Evolutionary conservation across 2,888 invertebrate species (phyloP), one percentile per base, ranked within the genome.

Genomic region (Agonum fuliginosum): DNA sequence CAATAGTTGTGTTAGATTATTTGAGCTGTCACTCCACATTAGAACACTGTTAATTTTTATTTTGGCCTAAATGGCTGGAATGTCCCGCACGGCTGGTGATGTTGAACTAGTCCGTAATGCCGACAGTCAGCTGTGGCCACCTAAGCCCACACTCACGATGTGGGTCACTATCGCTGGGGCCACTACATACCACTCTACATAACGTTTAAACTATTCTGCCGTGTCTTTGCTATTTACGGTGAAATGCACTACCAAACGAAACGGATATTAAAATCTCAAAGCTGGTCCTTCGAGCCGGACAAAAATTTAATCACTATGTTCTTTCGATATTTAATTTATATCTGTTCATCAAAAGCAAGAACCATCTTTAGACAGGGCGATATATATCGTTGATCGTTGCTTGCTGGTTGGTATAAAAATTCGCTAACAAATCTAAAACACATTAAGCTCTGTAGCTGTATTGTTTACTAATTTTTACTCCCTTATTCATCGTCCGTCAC

Each of bases 111-210:
- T 43, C 58, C 24, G 73, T 22, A 37, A 41, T 43, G 46, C 75
- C 20, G 73, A 12, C 73, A 73, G 73, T 73, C 73, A 75, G 67
- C 65, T 67, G 75, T 75, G 51, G 51, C 75, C 67, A 67, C 48
- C 51, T 67, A 75, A 75, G 67, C 65, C 67, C 51, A 65, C 75
- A 75, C 75, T 48, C 51, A n/a, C 34, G 46, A 75, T 75, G 65
- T 75, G 75, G 75, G 75, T 75, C 75, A 75, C 75, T 75, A 75
- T 75, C 75, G 67, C 75, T 75, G 75, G 22, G 75, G 74, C 74
- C 67, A 41, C 67, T 17, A 46, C 22, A 1, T 22, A 27, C 62
- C 62, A 62, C 27, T 58, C 58, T 10, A 20, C 51, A 51, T 6
- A 48, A 51, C 20, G 51, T 51, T 51, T 51, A 22, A 20, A 30